These are phyloP conservation scores for Capromys pilorides DNA, from an alignment of 2,797 vertebrate species.

Conservation along the genomic window DNA sequence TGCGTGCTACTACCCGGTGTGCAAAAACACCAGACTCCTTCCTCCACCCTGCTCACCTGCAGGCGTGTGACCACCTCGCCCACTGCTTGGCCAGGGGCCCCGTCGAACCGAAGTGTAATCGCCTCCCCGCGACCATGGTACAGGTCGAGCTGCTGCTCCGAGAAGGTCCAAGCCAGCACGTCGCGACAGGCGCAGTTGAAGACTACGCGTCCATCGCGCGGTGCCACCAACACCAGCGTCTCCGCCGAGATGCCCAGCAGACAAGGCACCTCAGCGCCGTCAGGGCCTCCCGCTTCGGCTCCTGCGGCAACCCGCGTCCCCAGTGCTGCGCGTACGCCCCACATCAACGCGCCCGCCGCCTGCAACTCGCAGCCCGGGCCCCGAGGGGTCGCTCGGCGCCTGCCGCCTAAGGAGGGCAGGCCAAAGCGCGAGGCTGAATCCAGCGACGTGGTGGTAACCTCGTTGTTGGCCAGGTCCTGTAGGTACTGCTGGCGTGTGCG, in stretches of 20 bases:
- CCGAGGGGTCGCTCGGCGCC: slow-evolving; percentile 91
- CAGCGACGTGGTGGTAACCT: slow-evolving; percentile 92
- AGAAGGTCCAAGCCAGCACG: slow-evolving; percentile 93
- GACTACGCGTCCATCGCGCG: slow-evolving; percentile 86
- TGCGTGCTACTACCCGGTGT: neutral
- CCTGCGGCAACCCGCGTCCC: slow-evolving; percentile 65
- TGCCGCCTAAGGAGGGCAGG: slow-evolving; percentile 90
- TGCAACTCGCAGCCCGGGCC: slow-evolving; percentile 87
- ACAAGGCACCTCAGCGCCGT: slow-evolving; percentile 83
- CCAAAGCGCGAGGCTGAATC: slow-evolving; percentile 94
- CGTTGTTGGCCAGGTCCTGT: slow-evolving; percentile 93
- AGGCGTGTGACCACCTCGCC: slow-evolving; percentile 93
- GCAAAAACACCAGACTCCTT: neutral
- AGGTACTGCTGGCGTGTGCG: slow-evolving; percentile 95
- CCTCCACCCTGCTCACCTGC: slow-evolving; percentile 86
- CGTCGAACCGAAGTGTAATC: slow-evolving; percentile 87
- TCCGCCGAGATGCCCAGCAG: slow-evolving; percentile 92
- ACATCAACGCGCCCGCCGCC: slow-evolving; percentile 89
- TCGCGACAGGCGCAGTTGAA: slow-evolving; percentile 95
- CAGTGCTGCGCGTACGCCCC: slow-evolving; percentile 86
- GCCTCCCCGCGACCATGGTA: slow-evolving; percentile 93
- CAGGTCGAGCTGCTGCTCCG: slow-evolving; percentile 90
- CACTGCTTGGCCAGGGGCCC: slow-evolving; percentile 89
- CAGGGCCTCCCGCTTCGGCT: neutral
- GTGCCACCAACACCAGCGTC: slow-evolving; percentile 91